Conservation (phyloP, 2,113 vertebrate genomes). For the Hippopotamus amphibius region DNA sequence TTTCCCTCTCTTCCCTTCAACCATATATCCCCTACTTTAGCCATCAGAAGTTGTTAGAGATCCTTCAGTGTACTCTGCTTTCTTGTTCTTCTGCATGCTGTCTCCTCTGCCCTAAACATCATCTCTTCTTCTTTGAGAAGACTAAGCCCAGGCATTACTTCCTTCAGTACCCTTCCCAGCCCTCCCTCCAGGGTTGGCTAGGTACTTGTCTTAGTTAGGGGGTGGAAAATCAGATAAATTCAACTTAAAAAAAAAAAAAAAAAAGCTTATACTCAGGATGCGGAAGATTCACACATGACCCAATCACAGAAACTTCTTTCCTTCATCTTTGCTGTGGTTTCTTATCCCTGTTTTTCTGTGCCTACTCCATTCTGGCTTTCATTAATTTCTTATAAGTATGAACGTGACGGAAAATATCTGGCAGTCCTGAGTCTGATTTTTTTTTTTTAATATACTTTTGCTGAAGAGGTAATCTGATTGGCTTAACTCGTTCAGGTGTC, state of each 20-base stretch:
- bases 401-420: slow-evolving; percentile 22
- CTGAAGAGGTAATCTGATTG: neutral
- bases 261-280: neutral
- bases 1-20: neutral
- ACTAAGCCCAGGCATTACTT: neutral
- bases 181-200: neutral
- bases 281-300: neutral
- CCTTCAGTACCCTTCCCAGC: neutral
- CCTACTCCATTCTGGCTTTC: neutral
- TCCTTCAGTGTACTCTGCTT: neutral
- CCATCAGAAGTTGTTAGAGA: neutral
- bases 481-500: neutral
- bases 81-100: neutral
- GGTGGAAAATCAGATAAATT: slow-evolving; percentile 39
- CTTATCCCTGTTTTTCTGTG: neutral
- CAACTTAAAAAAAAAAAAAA: neutral
- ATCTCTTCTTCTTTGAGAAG: slow-evolving; percentile 43
- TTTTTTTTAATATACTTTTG: neutral
- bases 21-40: neutral
- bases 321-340: neutral
- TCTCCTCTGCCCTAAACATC: neutral
- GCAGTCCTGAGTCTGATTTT: neutral
- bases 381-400: slow-evolving; percentile 7
- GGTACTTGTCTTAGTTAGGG: neutral
- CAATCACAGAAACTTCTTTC: neutral